A percentile compares a stretch with the other conserved stretches of the same genome.
phyloP scores from a whole-genome alignment of 2,797 vertebrate species.

The Myripristis murdjan region DNA sequence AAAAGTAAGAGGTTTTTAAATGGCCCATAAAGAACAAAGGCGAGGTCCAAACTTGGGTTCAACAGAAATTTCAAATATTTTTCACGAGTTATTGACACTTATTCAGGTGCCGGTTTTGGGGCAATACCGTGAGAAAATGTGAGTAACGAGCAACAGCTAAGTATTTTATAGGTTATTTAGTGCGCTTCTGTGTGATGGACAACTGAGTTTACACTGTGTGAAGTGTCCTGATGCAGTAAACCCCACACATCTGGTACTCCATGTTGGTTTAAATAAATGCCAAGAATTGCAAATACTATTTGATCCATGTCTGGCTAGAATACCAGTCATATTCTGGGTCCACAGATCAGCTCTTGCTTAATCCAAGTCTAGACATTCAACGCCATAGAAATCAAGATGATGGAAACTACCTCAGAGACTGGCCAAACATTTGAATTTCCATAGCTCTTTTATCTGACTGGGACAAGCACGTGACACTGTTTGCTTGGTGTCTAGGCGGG shows the following conservation, averaged over 20 bases:
- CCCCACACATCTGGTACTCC: not conserved
- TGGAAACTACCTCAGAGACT: constrained; percentile 33
- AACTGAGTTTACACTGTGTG: too few species aligned
- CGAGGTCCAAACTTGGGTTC: too few species aligned
- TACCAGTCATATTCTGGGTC: not conserved
- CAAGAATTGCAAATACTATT: not conserved
- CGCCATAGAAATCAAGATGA: constrained; percentile 34
- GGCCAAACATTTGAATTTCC: constrained; percentile 58
- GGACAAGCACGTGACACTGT: constrained; percentile 56
- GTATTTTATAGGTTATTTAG: too few species aligned
- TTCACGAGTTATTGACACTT: too few species aligned
- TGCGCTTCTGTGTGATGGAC: too few species aligned
- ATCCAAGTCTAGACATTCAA: constrained; percentile 11
- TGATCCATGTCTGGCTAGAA: not conserved
- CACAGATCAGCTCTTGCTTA: not conserved
- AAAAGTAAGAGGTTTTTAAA: too few species aligned
- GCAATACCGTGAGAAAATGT: too few species aligned
- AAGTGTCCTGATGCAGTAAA: not conserved
- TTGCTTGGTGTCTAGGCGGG: constrained; percentile 63
- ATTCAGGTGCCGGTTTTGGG: too few species aligned
- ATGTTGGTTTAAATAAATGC: not conserved
- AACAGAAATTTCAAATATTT: too few species aligned
- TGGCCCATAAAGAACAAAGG: too few species aligned
- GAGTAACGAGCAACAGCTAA: too few species aligned
- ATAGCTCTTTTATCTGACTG: constrained; percentile 50